Evolutionary conservation across 2,888 invertebrate genomes (phyloP), one percentile per base, ranked within the genome.

Genomic region (Spisula subtruncata): DNA sequence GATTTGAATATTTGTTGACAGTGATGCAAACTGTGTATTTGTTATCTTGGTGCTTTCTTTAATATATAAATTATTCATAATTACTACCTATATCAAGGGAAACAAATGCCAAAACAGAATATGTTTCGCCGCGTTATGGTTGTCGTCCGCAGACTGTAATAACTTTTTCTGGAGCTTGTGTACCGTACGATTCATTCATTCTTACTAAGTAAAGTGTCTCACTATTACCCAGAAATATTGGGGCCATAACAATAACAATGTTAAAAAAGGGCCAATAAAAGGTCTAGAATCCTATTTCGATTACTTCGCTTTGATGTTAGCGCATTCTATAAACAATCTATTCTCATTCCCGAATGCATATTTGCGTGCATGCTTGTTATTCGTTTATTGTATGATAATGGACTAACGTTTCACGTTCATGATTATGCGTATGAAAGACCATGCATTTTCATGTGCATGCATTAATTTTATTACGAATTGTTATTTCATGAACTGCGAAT

Each of bases 291-390:
- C 8, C 14, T 32, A 14, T 75, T 35, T 14, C 75, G n/a, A 60
- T 83, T 83, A 56, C 51, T 83, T 56, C 83, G 83, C 83, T 83
- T 83, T 41, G 83, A 54, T 56, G 83, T 56, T 51, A 14, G 16
- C 6, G 35, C 32, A 54, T 56, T 54, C 18, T 46, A 12, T 81
- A 14, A 20, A 32, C 16, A 75, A 32, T 4, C 12, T 75, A n/a
- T 75, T 35, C 75, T 32, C 35, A 12, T 35, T 32, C 35, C 35
- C 2, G 20, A 75, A 75, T 35, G 35, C 32, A 16, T 16, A 32
- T 12, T 18, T 32, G 18, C 29, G 5, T 35, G 18, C 29, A 18
- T 35, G 75, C 35, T 18, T 75, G 18, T 16, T 75, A 75, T 75
- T 75, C 35, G 29, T 1, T 32, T 35, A 35, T 35, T 16, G n/a